Conservation (phyloP, 2,888 invertebrate genomes). For the Hypercompe scribonia region DNA sequence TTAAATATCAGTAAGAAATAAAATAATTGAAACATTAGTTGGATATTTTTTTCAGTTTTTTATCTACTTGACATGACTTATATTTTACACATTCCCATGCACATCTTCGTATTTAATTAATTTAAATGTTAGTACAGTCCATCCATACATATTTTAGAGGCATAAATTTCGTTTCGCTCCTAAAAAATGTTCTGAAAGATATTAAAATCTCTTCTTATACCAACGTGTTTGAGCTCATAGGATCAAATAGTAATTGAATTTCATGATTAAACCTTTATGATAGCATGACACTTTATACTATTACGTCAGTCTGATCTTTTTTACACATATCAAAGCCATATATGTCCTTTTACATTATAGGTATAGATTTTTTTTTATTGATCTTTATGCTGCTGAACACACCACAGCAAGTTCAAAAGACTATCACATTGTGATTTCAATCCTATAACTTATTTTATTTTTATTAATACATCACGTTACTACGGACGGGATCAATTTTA, state of each 20-base stretch:
- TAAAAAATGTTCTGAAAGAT: background rate
- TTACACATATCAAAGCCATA: background rate
- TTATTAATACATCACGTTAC: too few species aligned
- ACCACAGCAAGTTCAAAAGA: too few species aligned
- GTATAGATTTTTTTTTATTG: too few species aligned
- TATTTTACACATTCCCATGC: too few species aligned
- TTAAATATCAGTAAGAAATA: too few species aligned
- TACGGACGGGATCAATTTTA: too few species aligned
- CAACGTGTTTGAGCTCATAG: background rate
- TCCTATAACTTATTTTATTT: background rate
- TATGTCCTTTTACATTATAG: too few species aligned
- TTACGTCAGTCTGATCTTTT: background rate
- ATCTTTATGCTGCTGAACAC: background rate
- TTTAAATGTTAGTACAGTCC: background rate
- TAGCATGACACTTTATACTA: too few species aligned
- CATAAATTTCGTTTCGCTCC: background rate
- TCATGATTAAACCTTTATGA: background rate
- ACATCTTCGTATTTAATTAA: background rate
- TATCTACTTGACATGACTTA: too few species aligned
- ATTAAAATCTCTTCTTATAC: background rate
- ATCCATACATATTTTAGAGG: too few species aligned
- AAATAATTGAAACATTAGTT: too few species aligned
- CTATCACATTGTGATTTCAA: background rate
- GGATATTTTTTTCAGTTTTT: too few species aligned
- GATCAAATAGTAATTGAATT: slow-evolving; percentile 1